These are phyloP conservation scores for Euglossa dilemma DNA, from an alignment of 1,140 invertebrate genomes.

Conservation along the genomic window DNA sequence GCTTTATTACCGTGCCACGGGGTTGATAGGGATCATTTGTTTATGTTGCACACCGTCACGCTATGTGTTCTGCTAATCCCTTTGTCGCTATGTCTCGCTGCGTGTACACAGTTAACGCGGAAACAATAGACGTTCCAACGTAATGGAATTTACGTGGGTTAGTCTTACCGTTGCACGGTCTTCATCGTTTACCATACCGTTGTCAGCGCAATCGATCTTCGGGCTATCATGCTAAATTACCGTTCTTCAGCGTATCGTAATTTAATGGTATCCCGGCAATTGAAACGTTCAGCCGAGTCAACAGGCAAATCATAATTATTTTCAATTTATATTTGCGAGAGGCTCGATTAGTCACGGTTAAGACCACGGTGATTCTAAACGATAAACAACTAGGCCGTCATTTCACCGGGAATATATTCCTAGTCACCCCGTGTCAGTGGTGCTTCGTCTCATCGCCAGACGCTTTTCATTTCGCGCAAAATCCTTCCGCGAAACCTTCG, in stretches of 20 bases:
- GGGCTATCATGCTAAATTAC: constrained; percentile 28
- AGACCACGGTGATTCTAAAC: background rate
- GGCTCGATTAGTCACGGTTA: constrained; percentile 8
- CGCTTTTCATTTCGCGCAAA: no score
- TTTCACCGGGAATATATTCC: background rate
- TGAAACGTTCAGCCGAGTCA: background rate
- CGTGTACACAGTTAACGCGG: background rate
- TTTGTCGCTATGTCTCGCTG: constrained; percentile 57
- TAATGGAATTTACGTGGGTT: constrained; percentile 46
- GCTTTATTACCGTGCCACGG: background rate
- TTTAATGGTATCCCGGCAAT: constrained; percentile 22
- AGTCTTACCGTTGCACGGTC: constrained; percentile 45
- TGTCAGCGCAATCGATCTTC: constrained; percentile 29
- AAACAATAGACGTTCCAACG: constrained; percentile 43
- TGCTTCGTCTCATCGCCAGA: no score
- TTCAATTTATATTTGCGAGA: background rate
- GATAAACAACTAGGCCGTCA: background rate
- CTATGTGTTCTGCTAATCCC: constrained; percentile 42
- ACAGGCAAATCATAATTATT: background rate
- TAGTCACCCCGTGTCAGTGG: background rate
- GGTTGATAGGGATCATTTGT: constrained; percentile 55
- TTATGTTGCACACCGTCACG: constrained; percentile 30
- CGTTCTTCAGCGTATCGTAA: background rate
- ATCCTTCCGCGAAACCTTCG: no score
- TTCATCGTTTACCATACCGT: constrained; percentile 16